Percentiles rank a stretch among this genome's conserved stretches.
Conservation (phyloP, 2,888 invertebrate genomes). For the Balanococcus diminutus region DNA sequence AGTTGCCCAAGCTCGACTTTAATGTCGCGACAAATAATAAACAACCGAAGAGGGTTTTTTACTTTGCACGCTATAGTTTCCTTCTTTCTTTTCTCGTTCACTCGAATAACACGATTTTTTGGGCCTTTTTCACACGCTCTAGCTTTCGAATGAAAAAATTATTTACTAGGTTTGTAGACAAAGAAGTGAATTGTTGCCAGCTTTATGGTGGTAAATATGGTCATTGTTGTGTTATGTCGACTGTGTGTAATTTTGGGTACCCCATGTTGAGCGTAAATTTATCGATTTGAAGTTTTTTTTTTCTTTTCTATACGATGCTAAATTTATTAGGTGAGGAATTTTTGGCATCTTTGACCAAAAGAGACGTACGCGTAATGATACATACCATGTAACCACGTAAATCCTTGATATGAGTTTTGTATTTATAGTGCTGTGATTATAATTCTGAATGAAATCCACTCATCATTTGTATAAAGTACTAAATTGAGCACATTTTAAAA, state of each 20-base stretch:
- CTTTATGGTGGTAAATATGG: neutral
- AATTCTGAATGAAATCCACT: too few species aligned
- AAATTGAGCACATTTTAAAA: too few species aligned
- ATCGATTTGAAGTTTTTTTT: neutral
- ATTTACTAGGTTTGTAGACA: neutral
- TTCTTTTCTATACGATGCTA: neutral
- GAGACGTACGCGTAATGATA: too few species aligned
- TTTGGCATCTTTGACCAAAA: too few species aligned
- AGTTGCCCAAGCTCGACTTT: slow-evolving; percentile 52
- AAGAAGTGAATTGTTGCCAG: neutral
- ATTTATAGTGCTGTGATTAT: too few species aligned
- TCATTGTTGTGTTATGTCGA: neutral
- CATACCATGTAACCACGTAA: too few species aligned
- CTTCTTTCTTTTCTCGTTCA: too few species aligned
- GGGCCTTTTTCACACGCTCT: neutral
- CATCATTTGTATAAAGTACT: too few species aligned
- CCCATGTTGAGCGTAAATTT: neutral
- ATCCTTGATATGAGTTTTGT: too few species aligned
- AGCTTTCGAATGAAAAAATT: neutral
- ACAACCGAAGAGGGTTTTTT: slow-evolving; percentile 45
- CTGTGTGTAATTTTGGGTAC: neutral
- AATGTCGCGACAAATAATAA: slow-evolving; percentile 51
- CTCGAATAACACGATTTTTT: neutral
- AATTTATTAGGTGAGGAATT: neutral
- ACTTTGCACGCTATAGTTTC: neutral